Evolutionary conservation across 2,888 invertebrate genomes (phyloP), one percentile per base, ranked within the genome.

Genomic region (Eristalis intricaria): DNA sequence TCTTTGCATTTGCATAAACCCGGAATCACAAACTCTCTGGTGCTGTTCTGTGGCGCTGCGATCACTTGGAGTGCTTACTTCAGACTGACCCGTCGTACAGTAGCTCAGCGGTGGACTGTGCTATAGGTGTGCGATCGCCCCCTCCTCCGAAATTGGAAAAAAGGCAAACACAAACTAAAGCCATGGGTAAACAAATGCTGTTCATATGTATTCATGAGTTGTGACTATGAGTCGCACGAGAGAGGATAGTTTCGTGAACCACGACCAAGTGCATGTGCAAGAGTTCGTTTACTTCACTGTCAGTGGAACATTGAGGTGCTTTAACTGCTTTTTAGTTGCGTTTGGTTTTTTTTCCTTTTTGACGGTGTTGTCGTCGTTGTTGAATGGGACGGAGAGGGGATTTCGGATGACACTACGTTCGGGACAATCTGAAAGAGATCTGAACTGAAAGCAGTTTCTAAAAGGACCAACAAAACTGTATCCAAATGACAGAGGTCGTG

Each of bases 21-120:
- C 50, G 50, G 50, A 50, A 50, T 50, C 8, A 50, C 50, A 50
- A 50, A 32, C 32, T 32, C 50, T 19, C 19, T 19, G 19, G 15
- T 1, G n/a, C 50, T 64, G 77, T 11, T 29, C 8, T 7, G 23
- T 29, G 11, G 32, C 63, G 63, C 22, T 77, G 56, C 50, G 77
- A 82, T 60, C 85, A 73, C 69, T 65, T 43, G 60, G 85, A 73
- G 56, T 77, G 77, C 77, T 74, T 50, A 73, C 74, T 29, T 65
- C 73, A 77, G 73, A 85, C 85, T 85, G 85, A 73, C 58, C 81
- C 65, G n/a, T 38, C 65, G n/a, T 38, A 32, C 60, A 64, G 2
- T 82, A 50, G 61, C 69, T 56, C 69, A 77, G 23, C 73, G 70
- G 60, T 65, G 73, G 65, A 78, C 74, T 50, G 43, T 43, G 50